Evolutionary conservation across 2,888 invertebrate genomes (phyloP), one percentile per base, ranked within the genome.

Genomic region (Didymodactylos carnosus): DNA sequence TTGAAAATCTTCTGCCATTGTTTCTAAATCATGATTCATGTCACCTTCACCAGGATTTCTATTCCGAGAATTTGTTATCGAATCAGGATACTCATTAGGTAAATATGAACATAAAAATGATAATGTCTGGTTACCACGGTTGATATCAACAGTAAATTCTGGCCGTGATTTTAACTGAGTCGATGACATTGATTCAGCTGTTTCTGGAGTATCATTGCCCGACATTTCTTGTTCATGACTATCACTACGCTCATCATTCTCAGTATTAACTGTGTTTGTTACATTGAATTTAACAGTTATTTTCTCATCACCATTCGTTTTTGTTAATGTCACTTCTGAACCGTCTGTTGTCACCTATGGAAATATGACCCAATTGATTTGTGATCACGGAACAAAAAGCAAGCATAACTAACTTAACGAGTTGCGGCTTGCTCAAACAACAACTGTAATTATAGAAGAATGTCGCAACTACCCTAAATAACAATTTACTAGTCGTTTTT

Each of bases 231-330:
- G 87, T 27, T 73, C 89, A 73, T 90, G 89, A 76, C 83, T 83
- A 77, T 88, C 87, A 3, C 87, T 77, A 75, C 88, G 88, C 3
- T 89, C 87, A 71, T 89, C 89, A n/a, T 75, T 73, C 5, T 76
- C 80, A 72, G 91, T 91, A 81, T 94, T 92, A 0, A 95, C 94
- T 0, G 93, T 91, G 83, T 94, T 92, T 83, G 95, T 97, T 0
- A 97, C 90, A 82, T 94, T 94, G 83, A 94, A 90, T 75, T 87
- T 88, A 69, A 95, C 87, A 72, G 86, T 87, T 76, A 92, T 87
- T 77, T 90, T 84, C 91, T 97, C 78, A 86, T 87, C 75, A 35
- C 84, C 83, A 76, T 82, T 79, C 76, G 81, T 82, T 77, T 83
- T 85, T 4, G 82, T 82, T n/a, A 97, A 86, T 39, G 88, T 88